phyloP scores from a whole-genome alignment of 2,888 invertebrate species.

The Sesia bembeciformis region DNA sequence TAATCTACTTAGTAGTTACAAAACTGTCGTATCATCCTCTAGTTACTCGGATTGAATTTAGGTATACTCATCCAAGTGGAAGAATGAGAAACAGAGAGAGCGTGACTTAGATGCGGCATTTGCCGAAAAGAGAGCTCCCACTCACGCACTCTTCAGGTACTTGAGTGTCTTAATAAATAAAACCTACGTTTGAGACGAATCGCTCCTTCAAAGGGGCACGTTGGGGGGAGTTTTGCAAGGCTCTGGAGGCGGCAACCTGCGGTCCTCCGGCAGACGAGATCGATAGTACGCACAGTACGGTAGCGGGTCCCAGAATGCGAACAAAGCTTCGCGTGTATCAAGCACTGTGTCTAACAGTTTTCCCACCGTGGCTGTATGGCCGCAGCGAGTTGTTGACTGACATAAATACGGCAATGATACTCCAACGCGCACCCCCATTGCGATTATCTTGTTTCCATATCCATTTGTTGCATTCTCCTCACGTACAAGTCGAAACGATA shows the following conservation, averaged over 20 bases:
- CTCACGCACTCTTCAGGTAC: constrained; percentile 69
- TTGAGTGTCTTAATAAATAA: constrained; percentile 62
- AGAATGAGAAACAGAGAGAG: constrained; percentile 28
- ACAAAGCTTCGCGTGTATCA: constrained; percentile 86
- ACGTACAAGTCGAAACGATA: constrained; percentile 84
- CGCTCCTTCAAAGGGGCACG: constrained; percentile 51
- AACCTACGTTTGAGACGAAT: constrained; percentile 21
- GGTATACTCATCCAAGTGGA: constrained; percentile 18
- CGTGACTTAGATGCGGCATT: constrained; percentile 21
- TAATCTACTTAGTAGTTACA: constrained; percentile 72
- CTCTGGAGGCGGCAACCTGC: constrained; percentile 63
- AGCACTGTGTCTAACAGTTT: constrained; percentile 79
- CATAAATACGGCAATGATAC: constrained; percentile 88
- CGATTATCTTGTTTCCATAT: constrained; percentile 45
- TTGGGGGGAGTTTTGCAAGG: constrained; percentile 72
- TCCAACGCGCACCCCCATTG: constrained; percentile 81
- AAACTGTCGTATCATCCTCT: constrained; percentile 48
- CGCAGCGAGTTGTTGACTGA: constrained; percentile 78
- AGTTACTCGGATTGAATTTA: constrained; percentile 17
- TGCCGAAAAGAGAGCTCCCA: constrained; percentile 35
- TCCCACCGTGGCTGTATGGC: constrained; percentile 76
- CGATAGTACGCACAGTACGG: constrained; percentile 91
- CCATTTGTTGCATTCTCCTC: constrained; percentile 70
- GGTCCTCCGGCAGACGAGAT: constrained; percentile 78
- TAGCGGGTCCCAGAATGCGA: constrained; percentile 88